Evolutionary conservation across 2,113 vertebrate species (phyloP).

Genomic region (Orientallactaga bullata): DNA sequence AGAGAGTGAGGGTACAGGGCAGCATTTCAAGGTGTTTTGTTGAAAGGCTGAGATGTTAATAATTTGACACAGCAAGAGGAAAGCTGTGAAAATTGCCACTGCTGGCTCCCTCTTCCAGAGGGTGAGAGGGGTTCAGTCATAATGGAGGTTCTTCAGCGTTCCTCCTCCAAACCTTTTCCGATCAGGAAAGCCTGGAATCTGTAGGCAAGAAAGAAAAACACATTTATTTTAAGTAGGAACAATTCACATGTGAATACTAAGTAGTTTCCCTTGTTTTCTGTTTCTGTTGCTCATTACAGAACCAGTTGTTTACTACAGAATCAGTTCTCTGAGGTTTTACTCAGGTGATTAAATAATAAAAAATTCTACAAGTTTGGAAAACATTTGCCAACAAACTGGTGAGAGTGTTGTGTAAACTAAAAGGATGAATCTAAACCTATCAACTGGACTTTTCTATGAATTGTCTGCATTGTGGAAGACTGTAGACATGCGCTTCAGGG

Average conservation of each 20-base stretch:
- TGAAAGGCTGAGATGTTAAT: slow-evolving; percentile 57
- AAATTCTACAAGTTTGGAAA: slow-evolving; percentile 51
- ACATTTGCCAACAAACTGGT: slow-evolving; percentile 28
- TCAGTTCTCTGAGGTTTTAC: slow-evolving; percentile 51
- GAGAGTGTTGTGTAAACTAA: not conserved
- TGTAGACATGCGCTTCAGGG: not conserved
- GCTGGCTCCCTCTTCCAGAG: slow-evolving; percentile 50
- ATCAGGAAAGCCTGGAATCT: slow-evolving; percentile 96
- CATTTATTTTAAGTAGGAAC: slow-evolving; percentile 48
- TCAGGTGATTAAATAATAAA: slow-evolving; percentile 49
- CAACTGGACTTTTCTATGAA: not conserved
- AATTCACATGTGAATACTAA: slow-evolving; percentile 44
- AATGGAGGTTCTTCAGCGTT: slow-evolving; percentile 94
- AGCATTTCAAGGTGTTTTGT: slow-evolving; percentile 64
- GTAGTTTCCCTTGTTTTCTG: not conserved
- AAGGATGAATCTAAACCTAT: slow-evolving; percentile 11
- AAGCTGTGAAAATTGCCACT: slow-evolving; percentile 47
- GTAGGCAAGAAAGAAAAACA: slow-evolving; percentile 78
- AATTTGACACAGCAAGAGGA: slow-evolving; percentile 53
- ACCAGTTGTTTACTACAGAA: not conserved
- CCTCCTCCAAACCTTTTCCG: slow-evolving; percentile 93
- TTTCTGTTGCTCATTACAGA: slow-evolving; percentile 1
- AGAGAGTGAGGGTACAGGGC: slow-evolving; percentile 47
- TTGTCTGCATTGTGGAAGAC: not conserved
- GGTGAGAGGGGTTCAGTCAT: slow-evolving; percentile 87